Base-by-base conservation (phyloP, 2,113 vertebrate species). In the Motacilla alba region DNA sequence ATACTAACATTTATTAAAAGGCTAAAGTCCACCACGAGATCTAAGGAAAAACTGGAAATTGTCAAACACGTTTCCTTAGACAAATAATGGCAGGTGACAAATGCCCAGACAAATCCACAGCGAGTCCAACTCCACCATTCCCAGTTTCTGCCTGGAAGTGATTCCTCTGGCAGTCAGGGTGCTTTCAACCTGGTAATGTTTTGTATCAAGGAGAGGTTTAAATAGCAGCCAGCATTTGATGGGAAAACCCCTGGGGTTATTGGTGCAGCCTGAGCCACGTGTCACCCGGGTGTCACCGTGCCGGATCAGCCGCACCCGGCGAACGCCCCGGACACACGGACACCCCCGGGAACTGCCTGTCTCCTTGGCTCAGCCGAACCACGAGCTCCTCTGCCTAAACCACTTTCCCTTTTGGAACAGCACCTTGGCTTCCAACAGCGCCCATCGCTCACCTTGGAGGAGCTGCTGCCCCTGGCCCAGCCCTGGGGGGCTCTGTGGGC, bases 1-100 rank as follows among this genome's bases (percentile, higher is more conserved):
- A 98, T 97, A 98, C 97, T 98, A 98, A 98, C 97, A 98, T 97
- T 98, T 98, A 98, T 97, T 97, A 98, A 98, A 97, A 98, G 97
- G 96, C 96, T 98, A 98, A 98, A 96, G 95, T 98, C 95, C 98
- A 98, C 95, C 98, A 98, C 97, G 72, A 98, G 97, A 97, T 98
- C 98, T 98, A 98, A 98, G 97, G 96, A 98, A 98, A 98, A 93
- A 97, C 96, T 96, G 76, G 96, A 96, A 98, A 98, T 90, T 95
- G 96, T 97, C 97, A 97, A 98, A 98, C 97, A 97, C 90, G 15
- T 97, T 98, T 98, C 96, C 98, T 98, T 98, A 97, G 97, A 98
- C 97, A 94, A 97, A 97, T 92, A 97, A 98, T 92, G 95, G 97
- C 97, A 97, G 97, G 93, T 97, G 97, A 97, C 94, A 91, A 97